These are phyloP conservation scores for Suricata suricatta DNA, from an alignment of 2,113 vertebrate species.

Conservation along the genomic window DNA sequence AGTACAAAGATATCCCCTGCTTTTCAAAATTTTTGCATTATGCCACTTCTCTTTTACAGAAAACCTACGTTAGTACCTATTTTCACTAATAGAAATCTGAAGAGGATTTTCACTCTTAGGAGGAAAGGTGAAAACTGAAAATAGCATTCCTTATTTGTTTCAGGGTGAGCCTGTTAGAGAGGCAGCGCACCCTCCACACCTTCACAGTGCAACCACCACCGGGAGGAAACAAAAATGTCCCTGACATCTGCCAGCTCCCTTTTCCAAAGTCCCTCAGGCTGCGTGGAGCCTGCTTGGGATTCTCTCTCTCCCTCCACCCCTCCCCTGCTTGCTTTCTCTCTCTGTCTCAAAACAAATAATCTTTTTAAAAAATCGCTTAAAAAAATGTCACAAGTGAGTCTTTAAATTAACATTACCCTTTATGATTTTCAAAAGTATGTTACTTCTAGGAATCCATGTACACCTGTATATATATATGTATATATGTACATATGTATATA, in stretches of 20 bases:
- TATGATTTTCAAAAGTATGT: not conserved
- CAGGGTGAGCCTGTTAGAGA: not conserved
- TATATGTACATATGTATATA: no score
- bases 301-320: no score
- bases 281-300: no score
- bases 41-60: not conserved
- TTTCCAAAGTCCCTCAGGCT: not conserved
- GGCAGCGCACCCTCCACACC: accelerated
- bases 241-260: not conserved
- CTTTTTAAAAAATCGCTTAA: no score
- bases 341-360: no score
- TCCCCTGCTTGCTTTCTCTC: no score
- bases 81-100: not conserved
- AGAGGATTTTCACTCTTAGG: not conserved
- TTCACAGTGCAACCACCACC: not conserved
- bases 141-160: not conserved
- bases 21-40: not conserved
- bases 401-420: not conserved
- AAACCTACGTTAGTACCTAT: not conserved
- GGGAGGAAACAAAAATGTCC: not conserved
- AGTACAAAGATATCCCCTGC: not conserved
- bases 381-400: not conserved
- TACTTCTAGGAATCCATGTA: not conserved
- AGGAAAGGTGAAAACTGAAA: not conserved
- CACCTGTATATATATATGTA: not conserved